phyloP scores from a whole-genome alignment of 2,888 invertebrate species.

The Philaethria dido region DNA sequence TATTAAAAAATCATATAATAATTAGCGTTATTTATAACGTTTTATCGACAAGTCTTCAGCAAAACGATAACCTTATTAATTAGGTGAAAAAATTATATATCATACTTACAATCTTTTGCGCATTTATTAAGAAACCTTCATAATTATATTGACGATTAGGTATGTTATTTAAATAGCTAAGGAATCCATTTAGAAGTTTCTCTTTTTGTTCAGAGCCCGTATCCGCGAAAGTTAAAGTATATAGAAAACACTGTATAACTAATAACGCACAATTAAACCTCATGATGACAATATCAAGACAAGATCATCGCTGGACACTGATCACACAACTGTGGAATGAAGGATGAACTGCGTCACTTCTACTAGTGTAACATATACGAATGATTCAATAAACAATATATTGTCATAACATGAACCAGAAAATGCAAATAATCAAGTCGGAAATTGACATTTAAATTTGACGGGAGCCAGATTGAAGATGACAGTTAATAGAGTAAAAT shows the following conservation, averaged over 20 bases:
- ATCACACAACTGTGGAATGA: slow-evolving; percentile 45
- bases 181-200: slow-evolving; percentile 65
- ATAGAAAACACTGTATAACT: slow-evolving; percentile 49
- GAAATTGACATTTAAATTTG: not conserved
- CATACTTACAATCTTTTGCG: slow-evolving; percentile 74
- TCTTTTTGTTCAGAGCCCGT: slow-evolving; percentile 56
- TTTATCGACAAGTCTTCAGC: slow-evolving; percentile 33
- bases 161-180: slow-evolving; percentile 76
- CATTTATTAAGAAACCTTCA: slow-evolving; percentile 70
- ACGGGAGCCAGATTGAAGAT: too few species aligned
- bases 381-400: slow-evolving; percentile 37
- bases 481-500: not conserved
- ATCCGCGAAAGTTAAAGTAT: slow-evolving; percentile 58
- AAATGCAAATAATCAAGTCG: slow-evolving; percentile 19
- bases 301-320: slow-evolving; percentile 56
- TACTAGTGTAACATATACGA: slow-evolving; percentile 29
- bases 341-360: slow-evolving; percentile 35
- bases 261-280: slow-evolving; percentile 49
- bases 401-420: slow-evolving; percentile 37
- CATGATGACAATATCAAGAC: slow-evolving; percentile 58
- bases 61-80: slow-evolving; percentile 46
- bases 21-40: slow-evolving; percentile 9
- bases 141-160: slow-evolving; percentile 72
- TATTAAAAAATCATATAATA: not conserved
- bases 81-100: slow-evolving; percentile 28